Conservation (phyloP, 2,797 vertebrate genomes). For the Neomorphus geoffroyi region DNA sequence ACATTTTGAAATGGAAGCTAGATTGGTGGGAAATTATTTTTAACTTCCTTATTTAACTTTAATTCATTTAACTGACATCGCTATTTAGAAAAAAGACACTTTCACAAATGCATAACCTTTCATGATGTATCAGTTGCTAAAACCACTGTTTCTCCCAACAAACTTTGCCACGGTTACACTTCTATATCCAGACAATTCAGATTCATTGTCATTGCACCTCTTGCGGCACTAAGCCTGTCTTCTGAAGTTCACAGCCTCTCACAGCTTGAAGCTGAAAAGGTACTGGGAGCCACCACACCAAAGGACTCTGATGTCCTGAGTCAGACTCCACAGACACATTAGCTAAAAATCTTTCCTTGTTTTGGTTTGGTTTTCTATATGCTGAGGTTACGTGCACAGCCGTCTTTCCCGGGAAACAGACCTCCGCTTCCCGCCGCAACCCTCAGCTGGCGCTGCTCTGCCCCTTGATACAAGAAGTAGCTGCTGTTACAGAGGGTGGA, state of each 20-base stretch:
- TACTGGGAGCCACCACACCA: rapidly evolving
- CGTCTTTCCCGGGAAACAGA: too few relatives aligned
- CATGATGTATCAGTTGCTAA: neutral
- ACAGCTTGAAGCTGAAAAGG: neutral
- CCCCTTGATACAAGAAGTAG: too few relatives aligned
- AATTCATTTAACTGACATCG: neutral
- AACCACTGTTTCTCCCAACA: neutral
- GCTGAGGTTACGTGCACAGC: neutral
- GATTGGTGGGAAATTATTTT: neutral
- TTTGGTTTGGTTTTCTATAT: neutral
- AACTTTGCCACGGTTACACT: neutral
- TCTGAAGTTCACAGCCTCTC: neutral
- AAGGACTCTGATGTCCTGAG: rapidly evolving
- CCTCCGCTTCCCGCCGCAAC: too few relatives aligned
- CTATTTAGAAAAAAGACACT: neutral
- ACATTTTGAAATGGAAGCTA: neutral
- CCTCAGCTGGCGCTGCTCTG: too few relatives aligned
- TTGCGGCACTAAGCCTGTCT: neutral
- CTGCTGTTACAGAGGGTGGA: too few relatives aligned
- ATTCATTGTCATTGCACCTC: neutral
- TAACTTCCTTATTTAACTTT: neutral
- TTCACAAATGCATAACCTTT: neutral
- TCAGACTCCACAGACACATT: neutral
- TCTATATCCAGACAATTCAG: neutral
- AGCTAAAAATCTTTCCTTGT: neutral